Conservation (phyloP, 2,113 vertebrate species). For the Dicerorhinus sumatrensis region DNA sequence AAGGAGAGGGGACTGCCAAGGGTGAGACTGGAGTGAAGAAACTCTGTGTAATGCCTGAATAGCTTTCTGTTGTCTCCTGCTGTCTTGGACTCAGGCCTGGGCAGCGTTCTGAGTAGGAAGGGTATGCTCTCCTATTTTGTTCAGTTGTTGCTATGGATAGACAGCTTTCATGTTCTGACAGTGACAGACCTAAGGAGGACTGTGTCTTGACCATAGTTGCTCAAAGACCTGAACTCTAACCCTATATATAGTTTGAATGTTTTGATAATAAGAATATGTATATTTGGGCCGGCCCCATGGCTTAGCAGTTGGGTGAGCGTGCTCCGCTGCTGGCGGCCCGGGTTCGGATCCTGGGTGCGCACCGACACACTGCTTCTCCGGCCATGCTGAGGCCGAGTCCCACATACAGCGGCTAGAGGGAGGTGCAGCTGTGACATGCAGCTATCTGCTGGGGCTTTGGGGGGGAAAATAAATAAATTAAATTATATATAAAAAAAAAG, state of each 20-base stretch:
- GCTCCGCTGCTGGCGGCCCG: too few species aligned
- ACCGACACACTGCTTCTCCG: too few species aligned
- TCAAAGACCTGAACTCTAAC: neutral
- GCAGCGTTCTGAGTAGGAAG: neutral
- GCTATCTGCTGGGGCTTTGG: too few species aligned
- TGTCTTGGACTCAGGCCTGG: neutral
- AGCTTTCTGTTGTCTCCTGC: neutral
- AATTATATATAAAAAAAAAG: neutral
- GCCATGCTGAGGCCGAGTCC: too few species aligned
- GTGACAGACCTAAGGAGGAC: neutral
- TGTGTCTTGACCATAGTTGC: neutral
- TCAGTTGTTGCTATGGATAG: neutral
- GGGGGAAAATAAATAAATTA: too few species aligned
- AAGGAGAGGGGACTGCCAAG: neutral
- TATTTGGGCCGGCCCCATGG: neutral
- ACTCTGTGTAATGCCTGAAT: neutral
- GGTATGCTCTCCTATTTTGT: neutral
- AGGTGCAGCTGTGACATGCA: too few species aligned
- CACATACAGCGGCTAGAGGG: too few species aligned
- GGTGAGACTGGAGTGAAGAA: neutral
- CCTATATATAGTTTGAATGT: neutral
- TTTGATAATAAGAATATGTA: constrained; percentile 17
- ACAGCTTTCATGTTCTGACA: neutral
- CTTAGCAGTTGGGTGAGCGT: too few species aligned
- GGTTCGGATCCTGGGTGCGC: too few species aligned